Conservation (phyloP, 2,113 vertebrate genomes). For the Lophotis ruficrista region DNA sequence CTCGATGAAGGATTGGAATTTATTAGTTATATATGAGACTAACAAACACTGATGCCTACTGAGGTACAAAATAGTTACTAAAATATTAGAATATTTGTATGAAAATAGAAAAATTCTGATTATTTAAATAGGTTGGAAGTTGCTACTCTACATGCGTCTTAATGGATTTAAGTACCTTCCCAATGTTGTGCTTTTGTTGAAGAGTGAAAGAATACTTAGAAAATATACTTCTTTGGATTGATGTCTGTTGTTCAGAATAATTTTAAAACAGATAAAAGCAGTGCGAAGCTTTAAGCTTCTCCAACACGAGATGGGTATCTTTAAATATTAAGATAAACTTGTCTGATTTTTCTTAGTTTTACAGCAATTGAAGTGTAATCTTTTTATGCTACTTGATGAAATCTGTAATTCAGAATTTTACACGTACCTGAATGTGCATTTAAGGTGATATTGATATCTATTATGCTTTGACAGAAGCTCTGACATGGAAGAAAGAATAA, state of each 20-base stretch:
- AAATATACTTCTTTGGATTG: background rate
- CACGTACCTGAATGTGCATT: background rate
- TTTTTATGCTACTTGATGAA: slow-evolving; percentile 40
- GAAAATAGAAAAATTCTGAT: slow-evolving; percentile 29
- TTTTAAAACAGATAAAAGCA: slow-evolving; percentile 50
- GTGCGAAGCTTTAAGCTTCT: slow-evolving; percentile 39
- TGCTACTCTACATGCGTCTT: background rate
- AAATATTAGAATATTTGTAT: slow-evolving; percentile 21
- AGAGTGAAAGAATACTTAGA: slow-evolving; percentile 15
- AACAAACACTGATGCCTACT: slow-evolving; percentile 17
- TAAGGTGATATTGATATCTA: background rate
- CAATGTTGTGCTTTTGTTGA: background rate
- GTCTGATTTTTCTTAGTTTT: slow-evolving; percentile 36
- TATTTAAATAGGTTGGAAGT: slow-evolving; percentile 37
- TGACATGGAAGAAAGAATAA: background rate
- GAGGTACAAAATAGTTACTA: slow-evolving; percentile 9
- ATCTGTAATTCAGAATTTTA: slow-evolving; percentile 27
- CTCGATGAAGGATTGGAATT: background rate
- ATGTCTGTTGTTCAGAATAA: slow-evolving; percentile 1
- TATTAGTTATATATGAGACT: slow-evolving; percentile 12
- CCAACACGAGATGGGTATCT: slow-evolving; percentile 2
- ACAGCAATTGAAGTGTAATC: background rate
- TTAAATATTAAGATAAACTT: slow-evolving; percentile 51
- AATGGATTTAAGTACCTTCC: slow-evolving; percentile 20
- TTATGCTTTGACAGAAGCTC: background rate